phyloP scores from a whole-genome alignment of 2,797 vertebrate species.

The Alosa sapidissima region DNA sequence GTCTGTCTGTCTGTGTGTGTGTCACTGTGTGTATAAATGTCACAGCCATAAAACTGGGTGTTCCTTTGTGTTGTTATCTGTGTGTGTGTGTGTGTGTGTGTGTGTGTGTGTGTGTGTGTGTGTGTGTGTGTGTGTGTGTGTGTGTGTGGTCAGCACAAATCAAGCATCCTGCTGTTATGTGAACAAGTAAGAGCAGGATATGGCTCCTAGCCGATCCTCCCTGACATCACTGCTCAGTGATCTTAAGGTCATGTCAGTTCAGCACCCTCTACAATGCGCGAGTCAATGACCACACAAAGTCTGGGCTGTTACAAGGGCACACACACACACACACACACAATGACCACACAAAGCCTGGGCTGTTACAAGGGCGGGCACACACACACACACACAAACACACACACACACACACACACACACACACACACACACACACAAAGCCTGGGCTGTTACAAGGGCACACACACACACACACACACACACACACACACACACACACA shows the following conservation, averaged over 20 bases:
- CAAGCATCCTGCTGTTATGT: slow-evolving; percentile 21
- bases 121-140: background rate
- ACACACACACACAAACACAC: no score
- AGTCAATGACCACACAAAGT: background rate
- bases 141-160: slow-evolving; percentile 7
- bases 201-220: background rate
- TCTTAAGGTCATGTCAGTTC: slow-evolving; percentile 19
- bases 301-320: background rate
- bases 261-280: background rate
- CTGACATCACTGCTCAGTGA: slow-evolving; percentile 21
- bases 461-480: no score
- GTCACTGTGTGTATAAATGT: background rate
- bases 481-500: no score
- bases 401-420: background rate
- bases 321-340: background rate
- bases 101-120: no score
- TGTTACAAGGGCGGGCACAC: no score
- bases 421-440: background rate
- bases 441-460: no score
- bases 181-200: slow-evolving; percentile 16
- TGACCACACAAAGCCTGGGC: no score
- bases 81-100: background rate
- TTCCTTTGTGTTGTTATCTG: slow-evolving; percentile 17
- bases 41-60: background rate
- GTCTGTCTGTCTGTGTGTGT: background rate